Conservation (phyloP, 2,113 vertebrate species). For the Ciconia boyciana region DNA sequence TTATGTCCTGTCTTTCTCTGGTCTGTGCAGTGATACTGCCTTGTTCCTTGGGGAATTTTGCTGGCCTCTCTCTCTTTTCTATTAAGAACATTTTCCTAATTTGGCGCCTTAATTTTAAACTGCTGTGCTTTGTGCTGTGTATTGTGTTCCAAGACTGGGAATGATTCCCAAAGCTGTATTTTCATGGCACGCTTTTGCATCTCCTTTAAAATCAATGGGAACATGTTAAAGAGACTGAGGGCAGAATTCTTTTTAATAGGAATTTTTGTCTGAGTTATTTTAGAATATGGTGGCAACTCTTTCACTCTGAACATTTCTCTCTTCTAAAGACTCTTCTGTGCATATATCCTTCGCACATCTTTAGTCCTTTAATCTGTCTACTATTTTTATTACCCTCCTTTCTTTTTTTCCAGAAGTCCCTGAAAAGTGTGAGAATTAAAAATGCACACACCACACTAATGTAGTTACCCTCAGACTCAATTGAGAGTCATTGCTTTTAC, state of each 20-base stretch:
- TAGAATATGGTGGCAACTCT: background rate
- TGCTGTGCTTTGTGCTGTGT: background rate
- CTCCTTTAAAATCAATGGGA: background rate
- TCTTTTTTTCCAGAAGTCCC: background rate
- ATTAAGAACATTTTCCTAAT: conserved; percentile 1
- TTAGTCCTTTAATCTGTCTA: background rate
- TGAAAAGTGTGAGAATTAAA: background rate
- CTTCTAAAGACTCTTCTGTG: background rate
- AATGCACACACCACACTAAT: background rate
- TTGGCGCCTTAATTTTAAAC: background rate
- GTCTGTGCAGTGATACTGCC: background rate
- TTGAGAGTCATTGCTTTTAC: background rate
- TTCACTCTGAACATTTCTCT: background rate
- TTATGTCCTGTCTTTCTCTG: background rate
- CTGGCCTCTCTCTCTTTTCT: background rate
- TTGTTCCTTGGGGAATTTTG: background rate
- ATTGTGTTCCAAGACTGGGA: background rate
- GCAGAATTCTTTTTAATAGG: background rate
- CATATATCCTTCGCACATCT: background rate
- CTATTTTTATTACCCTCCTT: background rate
- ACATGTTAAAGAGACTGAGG: background rate
- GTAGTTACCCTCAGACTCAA: background rate
- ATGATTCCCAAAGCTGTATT: background rate
- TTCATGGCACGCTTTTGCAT: background rate
- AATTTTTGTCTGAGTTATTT: background rate